Base-by-base conservation (phyloP, 2,888 invertebrate genomes). In the Philaethria dido region DNA sequence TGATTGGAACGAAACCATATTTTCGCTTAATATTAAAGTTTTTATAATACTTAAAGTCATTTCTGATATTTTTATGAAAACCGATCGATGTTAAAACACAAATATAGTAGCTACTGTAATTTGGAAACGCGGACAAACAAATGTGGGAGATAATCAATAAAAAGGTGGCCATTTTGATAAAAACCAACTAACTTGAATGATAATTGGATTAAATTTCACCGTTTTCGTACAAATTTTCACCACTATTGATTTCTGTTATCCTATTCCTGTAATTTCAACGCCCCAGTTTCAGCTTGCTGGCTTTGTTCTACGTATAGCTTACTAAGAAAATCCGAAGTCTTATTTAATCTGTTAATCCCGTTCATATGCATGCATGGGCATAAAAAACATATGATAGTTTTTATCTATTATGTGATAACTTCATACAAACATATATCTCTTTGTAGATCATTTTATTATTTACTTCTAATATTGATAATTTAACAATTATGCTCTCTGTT, bases 201-300 rank as follows among this genome's bases (percentile, higher is more conserved):
- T 42, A 42, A 42, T 42, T 29, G 16, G 44, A 60, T 60, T 29
- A 45, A 60, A 60, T 60, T 36, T 39, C 13, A 18, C 25, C 13
- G 60, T 45, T 45, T 60, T 29, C 18, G 25, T 60, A 45, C 29
- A 29, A 60, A 45, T 60, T 60, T 60, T 18, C 45, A 45, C 5
- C 60, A 33, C 13, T 45, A 60, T 60, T 16, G 60, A 60, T 60
- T 60, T 60, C 18, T 45, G 45, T 45, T 60, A 45, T 45, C 60
- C 45, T 60, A 60, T 60, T 60, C 60, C 33, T 45, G 45, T 25
- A 60, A 60, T 45, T 45, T 45, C 14, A 60, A 45, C 60, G 60
- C 45, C 60, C 60, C 25, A 60, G 45, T 45, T 60, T 33, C 29
- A 29, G 6, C 45, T 33, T 3, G 8, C 45, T 45, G 16, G 45